phyloP scores from a whole-genome alignment of 2,888 invertebrate species.

The Papilio elwesi region DNA sequence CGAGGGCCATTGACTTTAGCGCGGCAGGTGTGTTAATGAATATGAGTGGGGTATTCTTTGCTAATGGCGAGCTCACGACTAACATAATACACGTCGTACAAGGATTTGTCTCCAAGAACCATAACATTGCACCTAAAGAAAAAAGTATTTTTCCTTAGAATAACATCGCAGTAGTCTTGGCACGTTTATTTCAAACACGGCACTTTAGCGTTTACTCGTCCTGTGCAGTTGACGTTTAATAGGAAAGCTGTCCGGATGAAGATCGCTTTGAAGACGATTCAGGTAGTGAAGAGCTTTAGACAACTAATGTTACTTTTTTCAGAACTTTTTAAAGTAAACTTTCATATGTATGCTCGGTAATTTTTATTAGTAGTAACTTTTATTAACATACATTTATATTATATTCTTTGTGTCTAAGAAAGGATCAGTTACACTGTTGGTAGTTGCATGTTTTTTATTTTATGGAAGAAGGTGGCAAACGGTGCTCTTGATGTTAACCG shows the following conservation, averaged over 20 bases:
- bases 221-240: conserved; percentile 34
- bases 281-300: conserved; percentile 29
- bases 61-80: conserved; percentile 52
- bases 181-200: conserved; percentile 28
- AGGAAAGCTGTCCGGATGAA: conserved; percentile 32
- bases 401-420: neutral
- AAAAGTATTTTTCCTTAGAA: conserved; percentile 19
- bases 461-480: no score
- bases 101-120: conserved; percentile 37
- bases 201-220: conserved; percentile 31
- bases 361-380: neutral
- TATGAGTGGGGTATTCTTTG: conserved; percentile 46
- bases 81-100: conserved; percentile 41
- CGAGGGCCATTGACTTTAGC: conserved; percentile 78
- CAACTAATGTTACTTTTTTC: conserved; percentile 10
- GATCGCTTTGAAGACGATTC: conserved; percentile 35
- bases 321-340: conserved; percentile 2
- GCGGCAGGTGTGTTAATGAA: conserved; percentile 67
- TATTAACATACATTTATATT: neutral
- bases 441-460: no score
- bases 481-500: no score
- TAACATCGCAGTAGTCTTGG: conserved; percentile 13
- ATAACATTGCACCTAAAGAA: conserved; percentile 19
- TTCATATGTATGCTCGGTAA: neutral
- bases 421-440: no score